Evolutionary conservation across 2,888 invertebrate species (phyloP).

Genomic region (Lasioglossum marginatum): DNA sequence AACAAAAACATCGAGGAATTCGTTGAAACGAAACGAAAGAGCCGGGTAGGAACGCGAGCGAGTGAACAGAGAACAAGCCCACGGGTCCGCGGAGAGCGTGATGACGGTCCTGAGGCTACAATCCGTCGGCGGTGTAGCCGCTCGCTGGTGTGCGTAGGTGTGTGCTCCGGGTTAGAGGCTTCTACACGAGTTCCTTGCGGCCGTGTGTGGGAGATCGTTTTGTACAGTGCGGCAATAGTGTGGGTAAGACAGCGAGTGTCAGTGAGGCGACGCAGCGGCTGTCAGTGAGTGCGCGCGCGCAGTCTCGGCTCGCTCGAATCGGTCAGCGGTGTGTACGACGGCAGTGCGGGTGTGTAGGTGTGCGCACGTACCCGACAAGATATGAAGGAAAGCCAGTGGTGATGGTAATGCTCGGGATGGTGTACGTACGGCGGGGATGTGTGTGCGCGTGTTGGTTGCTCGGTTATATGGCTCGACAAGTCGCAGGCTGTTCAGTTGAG

Average conservation of each 20-base stretch:
- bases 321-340: constrained; percentile 50
- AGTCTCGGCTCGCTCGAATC: constrained; percentile 55
- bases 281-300: constrained; percentile 69
- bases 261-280: constrained; percentile 48
- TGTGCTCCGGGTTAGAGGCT: constrained; percentile 64
- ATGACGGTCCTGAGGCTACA: constrained; percentile 70
- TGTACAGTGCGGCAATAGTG: constrained; percentile 19
- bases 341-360: constrained; percentile 18
- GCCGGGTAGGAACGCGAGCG: constrained; percentile 25
- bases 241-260: constrained; percentile 41
- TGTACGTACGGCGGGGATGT: constrained; percentile 50
- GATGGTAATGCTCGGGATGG: constrained; percentile 20
- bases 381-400: constrained; percentile 37
- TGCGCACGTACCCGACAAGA: constrained; percentile 38
- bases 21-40: constrained; percentile 40
- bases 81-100: constrained; percentile 45
- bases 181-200: constrained; percentile 25
- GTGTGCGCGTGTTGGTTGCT: constrained; percentile 56
- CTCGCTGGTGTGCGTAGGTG: constrained; percentile 61
- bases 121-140: constrained; percentile 51
- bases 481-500: constrained; percentile 74
- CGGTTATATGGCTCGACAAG: constrained; percentile 68
- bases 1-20: constrained; percentile 33
- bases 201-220: constrained; percentile 37
- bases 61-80: constrained; percentile 7